These are phyloP conservation scores for Siderastrea siderea DNA, from an alignment of 92 coral and sea anemone species.

Conservation along the genomic window DNA sequence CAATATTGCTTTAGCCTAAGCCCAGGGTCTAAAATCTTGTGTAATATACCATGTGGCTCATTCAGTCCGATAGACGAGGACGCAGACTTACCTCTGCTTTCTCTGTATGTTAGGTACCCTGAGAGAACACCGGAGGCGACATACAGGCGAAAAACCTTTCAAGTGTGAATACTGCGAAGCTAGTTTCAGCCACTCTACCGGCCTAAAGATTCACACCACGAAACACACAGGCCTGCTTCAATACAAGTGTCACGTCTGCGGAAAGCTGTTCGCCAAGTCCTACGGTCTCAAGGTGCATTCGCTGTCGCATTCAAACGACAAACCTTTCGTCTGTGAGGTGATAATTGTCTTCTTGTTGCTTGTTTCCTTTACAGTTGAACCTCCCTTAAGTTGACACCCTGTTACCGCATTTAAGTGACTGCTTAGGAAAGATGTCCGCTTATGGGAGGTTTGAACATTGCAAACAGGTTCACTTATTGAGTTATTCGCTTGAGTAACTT, in stretches of 20 bases:
- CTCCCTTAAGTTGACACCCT: not conserved
- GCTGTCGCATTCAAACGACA: slow-evolving; percentile 80
- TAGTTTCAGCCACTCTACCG: slow-evolving; percentile 54
- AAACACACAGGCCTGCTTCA: slow-evolving; percentile 77
- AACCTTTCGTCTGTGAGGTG: slow-evolving; percentile 85
- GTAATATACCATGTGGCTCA: no score
- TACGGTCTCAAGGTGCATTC: slow-evolving; percentile 80
- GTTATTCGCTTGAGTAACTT: no score
- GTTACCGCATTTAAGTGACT: no score
- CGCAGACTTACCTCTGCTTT: not conserved
- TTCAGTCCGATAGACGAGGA: no score
- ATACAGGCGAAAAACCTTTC: slow-evolving; percentile 77
- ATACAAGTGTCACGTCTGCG: slow-evolving; percentile 68
- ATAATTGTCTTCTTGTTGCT: not conserved
- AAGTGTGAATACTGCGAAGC: slow-evolving; percentile 80
- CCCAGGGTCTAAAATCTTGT: no score
- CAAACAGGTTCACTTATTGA: no score
- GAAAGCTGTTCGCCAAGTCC: slow-evolving; percentile 75
- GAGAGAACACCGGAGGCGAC: slow-evolving; percentile 68
- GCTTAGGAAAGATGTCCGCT: no score
- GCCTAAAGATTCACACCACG: slow-evolving; percentile 61
- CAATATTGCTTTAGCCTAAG: no score
- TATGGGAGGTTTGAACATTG: no score
- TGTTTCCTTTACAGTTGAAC: not conserved
- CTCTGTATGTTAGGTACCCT: slow-evolving; percentile 50